Percentiles rank a stretch among this genome's conserved stretches.
These are phyloP conservation scores for Drosophila asahinai DNA, from an alignment of 1,140 invertebrate genomes.

Conservation along the genomic window DNA sequence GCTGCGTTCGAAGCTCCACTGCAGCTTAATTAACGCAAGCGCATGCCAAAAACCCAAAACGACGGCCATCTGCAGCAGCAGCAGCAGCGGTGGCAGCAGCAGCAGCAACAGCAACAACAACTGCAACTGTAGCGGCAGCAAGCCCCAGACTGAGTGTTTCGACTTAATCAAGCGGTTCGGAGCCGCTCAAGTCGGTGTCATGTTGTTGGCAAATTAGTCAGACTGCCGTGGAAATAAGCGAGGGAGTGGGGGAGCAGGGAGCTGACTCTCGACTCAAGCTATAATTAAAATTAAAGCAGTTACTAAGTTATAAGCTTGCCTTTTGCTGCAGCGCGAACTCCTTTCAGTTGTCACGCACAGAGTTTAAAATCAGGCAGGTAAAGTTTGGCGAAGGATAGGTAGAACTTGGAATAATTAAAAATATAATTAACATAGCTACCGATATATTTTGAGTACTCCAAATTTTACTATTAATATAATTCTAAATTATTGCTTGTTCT, in stretches of 20 bases:
- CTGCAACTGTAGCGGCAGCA: conserved; percentile 26
- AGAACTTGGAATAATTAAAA: background rate
- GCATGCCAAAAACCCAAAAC: conserved; percentile 73
- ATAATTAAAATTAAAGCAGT: conserved; percentile 82
- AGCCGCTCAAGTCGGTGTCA: conserved; percentile 61
- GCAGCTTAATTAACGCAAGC: conserved; percentile 78
- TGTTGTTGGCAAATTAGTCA: conserved; percentile 81
- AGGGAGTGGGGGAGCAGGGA: background rate
- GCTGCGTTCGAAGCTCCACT: conserved; percentile 35
- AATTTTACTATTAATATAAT: too few relatives aligned
- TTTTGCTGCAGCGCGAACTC: conserved; percentile 8
- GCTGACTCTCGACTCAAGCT: conserved; percentile 33
- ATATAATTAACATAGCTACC: too few relatives aligned
- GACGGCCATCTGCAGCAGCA: conserved; percentile 36
- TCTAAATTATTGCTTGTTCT: too few relatives aligned
- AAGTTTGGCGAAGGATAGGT: background rate
- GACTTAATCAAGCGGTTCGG: conserved; percentile 73
- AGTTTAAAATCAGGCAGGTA: conserved; percentile 9
- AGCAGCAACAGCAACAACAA: conserved; percentile 19
- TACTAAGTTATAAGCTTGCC: conserved; percentile 63
- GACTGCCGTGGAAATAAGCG: conserved; percentile 20
- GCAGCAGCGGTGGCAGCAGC: conserved; percentile 5
- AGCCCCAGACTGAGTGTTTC: conserved; percentile 57
- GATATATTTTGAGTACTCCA: background rate
- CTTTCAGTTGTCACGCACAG: conserved; percentile 32